Base-by-base conservation (phyloP, 1,140 invertebrate genomes). In the Dendrolimus punctatus region DNA sequence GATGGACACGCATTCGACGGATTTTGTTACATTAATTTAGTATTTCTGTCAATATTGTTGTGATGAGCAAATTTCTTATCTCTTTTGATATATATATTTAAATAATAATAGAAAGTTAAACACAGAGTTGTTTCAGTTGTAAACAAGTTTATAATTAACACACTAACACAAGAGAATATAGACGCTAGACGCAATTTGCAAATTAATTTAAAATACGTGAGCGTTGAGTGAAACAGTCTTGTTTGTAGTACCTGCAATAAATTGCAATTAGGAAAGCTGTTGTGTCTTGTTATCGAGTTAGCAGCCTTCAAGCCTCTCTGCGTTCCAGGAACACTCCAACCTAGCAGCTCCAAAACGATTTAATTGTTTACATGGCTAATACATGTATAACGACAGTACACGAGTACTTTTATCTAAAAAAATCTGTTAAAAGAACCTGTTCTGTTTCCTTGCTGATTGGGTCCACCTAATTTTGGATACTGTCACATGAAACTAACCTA, bases 181-280 rank as follows among this genome's bases (percentile, higher is more conserved):
- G 78, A 80, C 81, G 76, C 71, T 74, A 68, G 71, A 74, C 76
- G 75, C 79, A 79, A 78, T 79, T 75, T 71, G 65, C 78, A 76
- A 80, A 84, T 85, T 85, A 85, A 85, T 84, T 85, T 76, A 81
- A 84, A 85, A 83, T 85, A 85, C 79, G 74, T 79, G 73, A 77
- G 80, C 73, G 74, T 73, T 66, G 70, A 75, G 74, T 76, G 76
- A 76, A 72, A 77, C 71, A 71, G 79, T 71, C 71, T 82, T 82
- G 80, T 85, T 80, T 80, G 79, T 80, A 83, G 82, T 82, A 84
- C 82, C 80, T 85, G 80, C 79, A 84, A 85, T 82, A 85, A 85
- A 85, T 85, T 85, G 79, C 82, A 85, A 85, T 85, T 85, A 84
- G 80, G 77, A 78, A 69, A 82, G 71, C 79, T 76, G 80, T 80